phyloP scores from a whole-genome alignment of 2,113 vertebrate genomes.

The Todiramphus saurophagus region DNA sequence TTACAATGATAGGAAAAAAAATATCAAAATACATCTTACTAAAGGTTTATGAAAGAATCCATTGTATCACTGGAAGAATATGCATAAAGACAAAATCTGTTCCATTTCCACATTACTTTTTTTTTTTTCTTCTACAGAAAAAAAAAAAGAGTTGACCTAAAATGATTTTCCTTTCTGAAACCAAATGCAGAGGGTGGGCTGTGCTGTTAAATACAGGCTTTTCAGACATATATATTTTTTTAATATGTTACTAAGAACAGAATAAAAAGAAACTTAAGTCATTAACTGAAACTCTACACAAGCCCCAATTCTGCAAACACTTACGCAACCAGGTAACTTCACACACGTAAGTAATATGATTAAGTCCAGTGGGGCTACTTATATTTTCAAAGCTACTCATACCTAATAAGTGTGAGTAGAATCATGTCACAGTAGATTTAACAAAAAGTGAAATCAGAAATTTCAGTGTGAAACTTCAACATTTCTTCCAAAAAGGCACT shows the following conservation, averaged over 20 bases:
- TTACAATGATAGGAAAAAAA: constrained; percentile 27
- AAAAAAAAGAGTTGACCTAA: neutral
- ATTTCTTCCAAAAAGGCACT: neutral
- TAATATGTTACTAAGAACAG: neutral
- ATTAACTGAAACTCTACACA: constrained; percentile 22
- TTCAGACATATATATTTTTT: neutral
- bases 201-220: neutral
- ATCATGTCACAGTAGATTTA: neutral
- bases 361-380: neutral
- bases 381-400: neutral
- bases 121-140: neutral
- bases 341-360: constrained; percentile 9
- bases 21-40: constrained; percentile 5
- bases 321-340: neutral
- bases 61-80: neutral
- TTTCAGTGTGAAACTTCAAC: neutral
- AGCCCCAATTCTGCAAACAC: neutral
- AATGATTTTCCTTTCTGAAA: constrained; percentile 9
- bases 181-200: neutral
- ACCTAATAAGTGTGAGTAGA: neutral
- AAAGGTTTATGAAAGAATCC: constrained; percentile 10
- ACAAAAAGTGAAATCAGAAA: neutral
- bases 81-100: neutral
- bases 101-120: neutral
- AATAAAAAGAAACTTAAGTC: constrained; percentile 6